Evolutionary conservation across 2,888 invertebrate species (phyloP).

Genomic region (Cataglyphis rosenhaueri): DNA sequence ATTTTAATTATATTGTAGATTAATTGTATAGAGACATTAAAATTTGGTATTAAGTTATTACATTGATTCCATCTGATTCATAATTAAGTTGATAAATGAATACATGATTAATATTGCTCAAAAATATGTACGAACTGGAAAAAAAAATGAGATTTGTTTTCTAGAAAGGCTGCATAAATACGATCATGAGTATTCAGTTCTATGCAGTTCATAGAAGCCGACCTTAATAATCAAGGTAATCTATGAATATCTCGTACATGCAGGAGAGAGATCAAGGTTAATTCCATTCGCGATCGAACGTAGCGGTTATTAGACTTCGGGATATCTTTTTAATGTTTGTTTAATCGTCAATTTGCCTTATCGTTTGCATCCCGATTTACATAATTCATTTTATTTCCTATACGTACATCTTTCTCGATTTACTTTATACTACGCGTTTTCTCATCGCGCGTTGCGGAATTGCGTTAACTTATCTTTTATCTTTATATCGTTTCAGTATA

Average conservation of each 20-base stretch:
- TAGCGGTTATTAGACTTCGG: slow-evolving; percentile 58
- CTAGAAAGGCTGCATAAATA: slow-evolving; percentile 13
- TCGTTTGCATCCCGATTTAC: slow-evolving; percentile 46
- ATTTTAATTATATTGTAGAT: neutral
- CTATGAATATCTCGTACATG: slow-evolving; percentile 68
- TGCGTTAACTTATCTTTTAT: slow-evolving; percentile 29
- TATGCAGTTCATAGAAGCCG: slow-evolving; percentile 63
- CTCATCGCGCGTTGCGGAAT: slow-evolving; percentile 18
- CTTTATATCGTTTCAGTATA: slow-evolving; percentile 1
- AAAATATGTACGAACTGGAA: slow-evolving; percentile 4
- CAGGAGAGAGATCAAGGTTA: slow-evolving; percentile 73
- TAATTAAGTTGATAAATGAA: slow-evolving; percentile 16
- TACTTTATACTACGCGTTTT: slow-evolving; percentile 22
- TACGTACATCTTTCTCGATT: slow-evolving; percentile 11
- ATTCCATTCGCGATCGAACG: slow-evolving; percentile 67
- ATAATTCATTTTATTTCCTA: slow-evolving; percentile 45
- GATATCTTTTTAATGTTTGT: slow-evolving; percentile 53
- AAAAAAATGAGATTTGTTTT: slow-evolving; percentile 37
- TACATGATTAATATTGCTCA: neutral
- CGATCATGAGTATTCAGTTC: slow-evolving; percentile 14
- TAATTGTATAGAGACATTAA: neutral
- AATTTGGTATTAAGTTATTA: neutral
- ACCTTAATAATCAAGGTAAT: slow-evolving; percentile 68
- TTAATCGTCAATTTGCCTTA: slow-evolving; percentile 20
- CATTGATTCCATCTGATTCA: neutral